Conservation (phyloP, 2,797 vertebrate species). For the Aphelocoma californica region DNA sequence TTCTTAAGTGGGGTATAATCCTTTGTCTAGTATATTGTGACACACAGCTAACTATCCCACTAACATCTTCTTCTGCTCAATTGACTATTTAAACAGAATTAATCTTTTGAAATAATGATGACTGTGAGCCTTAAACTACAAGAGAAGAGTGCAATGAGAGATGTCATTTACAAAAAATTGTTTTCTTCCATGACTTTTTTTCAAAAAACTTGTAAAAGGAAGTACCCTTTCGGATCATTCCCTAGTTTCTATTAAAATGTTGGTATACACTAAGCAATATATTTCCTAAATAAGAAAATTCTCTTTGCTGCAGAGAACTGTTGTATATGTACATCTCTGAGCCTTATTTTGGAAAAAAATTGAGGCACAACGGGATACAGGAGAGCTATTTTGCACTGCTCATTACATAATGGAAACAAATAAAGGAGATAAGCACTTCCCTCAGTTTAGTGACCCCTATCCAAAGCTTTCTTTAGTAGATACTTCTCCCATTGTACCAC, state of each 20-base stretch:
- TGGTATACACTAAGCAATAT: not conserved
- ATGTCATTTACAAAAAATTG: not conserved
- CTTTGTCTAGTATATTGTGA: slow-evolving; percentile 53
- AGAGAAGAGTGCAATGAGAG: not conserved
- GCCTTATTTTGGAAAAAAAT: not conserved
- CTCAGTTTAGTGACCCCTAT: not conserved
- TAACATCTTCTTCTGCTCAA: slow-evolving; percentile 14
- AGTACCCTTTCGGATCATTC: not conserved
- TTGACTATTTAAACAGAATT: slow-evolving; percentile 37
- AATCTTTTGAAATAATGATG: slow-evolving; percentile 12
- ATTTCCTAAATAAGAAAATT: not conserved
- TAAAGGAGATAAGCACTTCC: slow-evolving; percentile 6
- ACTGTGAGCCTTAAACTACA: not conserved
- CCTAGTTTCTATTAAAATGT: not conserved
- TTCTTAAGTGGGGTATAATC: slow-evolving; percentile 68
- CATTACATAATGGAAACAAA: not conserved
- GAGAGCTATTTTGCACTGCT: not conserved
- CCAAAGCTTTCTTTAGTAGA: not conserved
- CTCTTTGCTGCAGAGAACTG: not conserved
- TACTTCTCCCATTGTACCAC: not conserved
- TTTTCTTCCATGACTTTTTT: not conserved
- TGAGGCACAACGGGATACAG: not conserved
- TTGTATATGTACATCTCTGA: not conserved
- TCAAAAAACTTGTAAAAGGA: not conserved
- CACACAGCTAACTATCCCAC: slow-evolving; percentile 10